A percentile compares a stretch with the other conserved stretches of the same genome.
phyloP scores from a whole-genome alignment of 2,113 vertebrate genomes.

The Eira barbara region DNA sequence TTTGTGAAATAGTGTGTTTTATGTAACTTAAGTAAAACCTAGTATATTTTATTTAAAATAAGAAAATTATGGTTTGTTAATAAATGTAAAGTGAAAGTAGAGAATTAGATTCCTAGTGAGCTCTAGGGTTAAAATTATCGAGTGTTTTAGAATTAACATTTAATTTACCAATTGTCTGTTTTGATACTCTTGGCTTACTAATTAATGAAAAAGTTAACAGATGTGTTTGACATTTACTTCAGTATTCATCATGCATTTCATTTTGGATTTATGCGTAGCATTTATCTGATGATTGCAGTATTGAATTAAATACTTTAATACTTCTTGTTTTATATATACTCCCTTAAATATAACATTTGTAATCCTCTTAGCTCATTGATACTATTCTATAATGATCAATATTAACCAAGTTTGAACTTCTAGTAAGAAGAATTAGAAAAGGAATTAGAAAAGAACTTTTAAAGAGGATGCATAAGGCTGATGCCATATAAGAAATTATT shows the following conservation, averaged over 20 bases:
- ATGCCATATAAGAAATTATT: neutral
- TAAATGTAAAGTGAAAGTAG: conserved; percentile 28
- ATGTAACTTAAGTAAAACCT: neutral
- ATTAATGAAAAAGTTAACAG: conserved; percentile 58
- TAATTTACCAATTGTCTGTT: conserved; percentile 65
- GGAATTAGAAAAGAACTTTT: conserved; percentile 5
- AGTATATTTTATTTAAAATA: neutral
- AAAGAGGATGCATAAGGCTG: conserved; percentile 1
- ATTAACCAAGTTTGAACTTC: neutral
- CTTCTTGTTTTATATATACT: neutral
- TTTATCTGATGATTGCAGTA: conserved; percentile 14
- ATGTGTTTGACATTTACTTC: conserved; percentile 34
- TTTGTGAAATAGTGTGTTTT: neutral
- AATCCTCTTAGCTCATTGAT: conserved; percentile 26
- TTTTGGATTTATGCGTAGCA: neutral
- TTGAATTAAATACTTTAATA: neutral
- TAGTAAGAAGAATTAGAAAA: neutral
- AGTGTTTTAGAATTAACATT: conserved; percentile 65
- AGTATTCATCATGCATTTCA: neutral
- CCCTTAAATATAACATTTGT: conserved; percentile 27
- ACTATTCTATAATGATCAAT: neutral
- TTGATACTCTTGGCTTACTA: conserved; percentile 46
- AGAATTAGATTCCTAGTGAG: conserved; percentile 53
- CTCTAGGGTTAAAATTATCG: conserved; percentile 38
- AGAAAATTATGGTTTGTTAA: conserved; percentile 18